A percentile compares a stretch with the other conserved stretches of the same genome.
phyloP scores from a whole-genome alignment of 1,140 invertebrate genomes.

The Polypedilum pembai region DNA sequence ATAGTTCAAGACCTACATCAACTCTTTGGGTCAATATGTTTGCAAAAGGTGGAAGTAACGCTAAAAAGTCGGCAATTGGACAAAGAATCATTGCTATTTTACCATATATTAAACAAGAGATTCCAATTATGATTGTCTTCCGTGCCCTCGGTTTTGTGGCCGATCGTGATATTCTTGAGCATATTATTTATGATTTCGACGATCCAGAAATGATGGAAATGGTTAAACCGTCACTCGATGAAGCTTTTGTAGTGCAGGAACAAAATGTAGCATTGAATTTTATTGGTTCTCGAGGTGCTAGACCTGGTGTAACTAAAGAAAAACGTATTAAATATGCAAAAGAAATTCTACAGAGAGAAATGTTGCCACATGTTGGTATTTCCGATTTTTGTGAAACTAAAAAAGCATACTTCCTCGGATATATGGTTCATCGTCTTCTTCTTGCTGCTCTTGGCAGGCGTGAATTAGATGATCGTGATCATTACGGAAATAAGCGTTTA shows the following conservation, averaged over 20 bases:
- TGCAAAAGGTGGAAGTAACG: conserved; percentile 89
- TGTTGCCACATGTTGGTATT: conserved; percentile 97
- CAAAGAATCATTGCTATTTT: conserved; percentile 96
- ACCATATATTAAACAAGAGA: conserved; percentile 98
- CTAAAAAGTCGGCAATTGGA: conserved; percentile 95
- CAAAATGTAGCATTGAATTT: conserved; percentile 98
- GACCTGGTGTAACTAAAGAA: conserved; percentile 96
- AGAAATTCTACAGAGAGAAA: conserved; percentile 99
- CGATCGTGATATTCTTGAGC: conserved; percentile 96
- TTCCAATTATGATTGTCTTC: conserved; percentile 99
- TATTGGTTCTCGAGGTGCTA: conserved; percentile 91
- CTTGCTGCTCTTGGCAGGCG: conserved; percentile 88
- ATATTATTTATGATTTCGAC: conserved; percentile 98
- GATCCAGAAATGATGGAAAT: conserved; percentile 99
- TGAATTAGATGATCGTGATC: conserved; percentile 98
- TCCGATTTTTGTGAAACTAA: conserved; percentile 99
- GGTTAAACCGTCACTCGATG: conserved; percentile 97
- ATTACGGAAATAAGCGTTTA: conserved; percentile 96
- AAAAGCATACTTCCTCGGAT: conserved; percentile 96
- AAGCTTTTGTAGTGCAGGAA: conserved; percentile 99
- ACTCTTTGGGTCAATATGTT: conserved; percentile 99
- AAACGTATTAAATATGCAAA: conserved; percentile 98
- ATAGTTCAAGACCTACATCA: conserved; percentile 86
- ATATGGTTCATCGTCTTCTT: conserved; percentile 96
- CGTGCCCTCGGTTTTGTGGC: conserved; percentile 95